Conservation (phyloP, 2,888 invertebrate genomes). For the Pachymerium ferrugineum region DNA sequence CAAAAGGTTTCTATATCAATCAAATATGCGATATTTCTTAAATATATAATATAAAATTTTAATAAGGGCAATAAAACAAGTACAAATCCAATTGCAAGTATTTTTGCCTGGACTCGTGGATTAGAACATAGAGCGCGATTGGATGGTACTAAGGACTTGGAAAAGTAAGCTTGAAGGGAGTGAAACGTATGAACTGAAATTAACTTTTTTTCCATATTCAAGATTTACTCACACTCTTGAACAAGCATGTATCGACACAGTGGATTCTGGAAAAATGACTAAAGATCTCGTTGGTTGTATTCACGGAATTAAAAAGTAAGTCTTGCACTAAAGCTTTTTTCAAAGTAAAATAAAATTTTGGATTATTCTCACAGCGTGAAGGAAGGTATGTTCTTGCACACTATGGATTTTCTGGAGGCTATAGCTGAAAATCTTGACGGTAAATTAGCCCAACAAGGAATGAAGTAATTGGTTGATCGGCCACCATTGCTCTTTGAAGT, state of each 20-base stretch:
- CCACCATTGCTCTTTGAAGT: no score
- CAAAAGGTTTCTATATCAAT: slow-evolving; percentile 54
- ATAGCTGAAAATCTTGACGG: slow-evolving; percentile 66
- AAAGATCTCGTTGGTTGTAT: slow-evolving; percentile 84
- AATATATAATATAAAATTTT: neutral
- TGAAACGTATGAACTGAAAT: neutral
- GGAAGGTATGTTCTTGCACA: slow-evolving; percentile 73
- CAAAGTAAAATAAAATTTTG: neutral
- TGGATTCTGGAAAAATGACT: slow-evolving; percentile 78
- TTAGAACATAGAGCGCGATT: slow-evolving; percentile 75
- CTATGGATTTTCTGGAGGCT: slow-evolving; percentile 78
- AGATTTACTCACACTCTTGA: slow-evolving; percentile 67
- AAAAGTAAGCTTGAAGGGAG: slow-evolving; percentile 45
- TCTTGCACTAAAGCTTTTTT: slow-evolving; percentile 29
- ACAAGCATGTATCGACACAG: slow-evolving; percentile 73
- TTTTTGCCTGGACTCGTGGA: slow-evolving; percentile 86
- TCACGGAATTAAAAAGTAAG: slow-evolving; percentile 66
- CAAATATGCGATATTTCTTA: neutral
- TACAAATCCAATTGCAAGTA: slow-evolving; percentile 85
- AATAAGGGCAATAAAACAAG: slow-evolving; percentile 68
- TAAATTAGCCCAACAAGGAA: slow-evolving; percentile 40
- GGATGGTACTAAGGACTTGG: slow-evolving; percentile 68
- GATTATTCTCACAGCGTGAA: slow-evolving; percentile 55
- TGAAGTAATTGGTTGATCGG: no score
- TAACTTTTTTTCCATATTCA: slow-evolving; percentile 34